A percentile compares a stretch with the other conserved stretches of the same genome.
Evolutionary conservation across 2,113 vertebrate species (phyloP).

Genomic region (Oriolus oriolus): DNA sequence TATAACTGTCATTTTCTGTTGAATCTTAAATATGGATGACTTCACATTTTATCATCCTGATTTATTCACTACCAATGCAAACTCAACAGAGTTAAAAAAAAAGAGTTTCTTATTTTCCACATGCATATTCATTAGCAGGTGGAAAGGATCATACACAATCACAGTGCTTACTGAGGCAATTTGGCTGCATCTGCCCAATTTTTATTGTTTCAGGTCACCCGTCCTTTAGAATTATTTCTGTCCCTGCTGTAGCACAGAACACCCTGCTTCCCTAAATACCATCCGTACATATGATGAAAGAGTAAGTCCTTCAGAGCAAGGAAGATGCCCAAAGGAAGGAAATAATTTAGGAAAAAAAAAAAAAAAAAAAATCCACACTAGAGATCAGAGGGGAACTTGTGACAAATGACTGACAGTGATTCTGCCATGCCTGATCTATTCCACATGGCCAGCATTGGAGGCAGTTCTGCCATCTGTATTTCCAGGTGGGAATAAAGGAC

Average conservation of each 20-base stretch:
- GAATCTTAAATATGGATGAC: conserved; percentile 37
- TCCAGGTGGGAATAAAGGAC: neutral
- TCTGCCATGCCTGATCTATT: neutral
- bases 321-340: neutral
- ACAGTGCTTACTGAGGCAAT: conserved; percentile 41
- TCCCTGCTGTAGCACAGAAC: neutral
- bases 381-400: neutral
- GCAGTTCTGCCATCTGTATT: neutral
- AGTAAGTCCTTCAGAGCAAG: neutral
- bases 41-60: conserved; percentile 47
- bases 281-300: neutral
- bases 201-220: conserved; percentile 42
- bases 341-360: neutral
- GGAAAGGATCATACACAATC: conserved; percentile 20
- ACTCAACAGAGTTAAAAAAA: conserved; percentile 30
- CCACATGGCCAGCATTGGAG: neutral
- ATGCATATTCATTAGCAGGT: conserved; percentile 59
- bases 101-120: neutral
- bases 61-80: conserved; percentile 40
- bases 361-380: neutral
- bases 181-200: conserved; percentile 33
- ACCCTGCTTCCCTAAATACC: neutral
- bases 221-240: conserved; percentile 36
- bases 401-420: neutral
- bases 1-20: conserved; percentile 7